Evolutionary conservation across 2,888 invertebrate genomes (phyloP).

Genomic region (Disparrhopalites patrizii): DNA sequence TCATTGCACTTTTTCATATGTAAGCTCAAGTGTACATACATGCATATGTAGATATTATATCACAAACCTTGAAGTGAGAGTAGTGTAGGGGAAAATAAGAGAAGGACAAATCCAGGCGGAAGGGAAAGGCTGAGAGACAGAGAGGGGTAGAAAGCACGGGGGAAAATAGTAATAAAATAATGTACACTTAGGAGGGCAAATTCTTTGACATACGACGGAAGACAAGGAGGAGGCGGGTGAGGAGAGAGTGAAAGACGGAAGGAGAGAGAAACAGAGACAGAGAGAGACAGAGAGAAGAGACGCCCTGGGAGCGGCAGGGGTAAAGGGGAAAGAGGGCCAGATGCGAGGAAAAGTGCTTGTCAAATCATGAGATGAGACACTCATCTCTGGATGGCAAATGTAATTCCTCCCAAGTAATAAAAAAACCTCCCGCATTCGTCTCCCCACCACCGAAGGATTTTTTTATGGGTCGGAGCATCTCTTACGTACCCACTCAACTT

Average conservation of each 20-base stretch:
- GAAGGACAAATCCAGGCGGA: conserved; percentile 6
- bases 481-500: conserved; percentile 14
- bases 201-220: conserved; percentile 17
- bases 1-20: neutral
- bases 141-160: neutral
- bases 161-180: conserved; percentile 19
- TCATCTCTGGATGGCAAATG: conserved; percentile 21
- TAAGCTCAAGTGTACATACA: neutral
- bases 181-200: conserved; percentile 17
- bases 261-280: too few relatives aligned
- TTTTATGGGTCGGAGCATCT: conserved; percentile 21
- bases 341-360: too few relatives aligned
- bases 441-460: conserved; percentile 15
- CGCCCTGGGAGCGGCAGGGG: too few relatives aligned
- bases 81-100: neutral
- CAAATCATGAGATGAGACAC: conserved; percentile 23
- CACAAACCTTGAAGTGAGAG: neutral
- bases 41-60: neutral
- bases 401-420: conserved; percentile 23
- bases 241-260: conserved; percentile 5
- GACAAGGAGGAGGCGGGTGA: neutral
- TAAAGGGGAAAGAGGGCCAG: too few relatives aligned
- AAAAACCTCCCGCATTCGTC: conserved; percentile 22
- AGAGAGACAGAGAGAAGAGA: too few relatives aligned
- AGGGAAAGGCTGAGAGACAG: neutral